Base-by-base conservation (phyloP, 2,888 invertebrate species). In the Ophioninae sp. region DNA sequence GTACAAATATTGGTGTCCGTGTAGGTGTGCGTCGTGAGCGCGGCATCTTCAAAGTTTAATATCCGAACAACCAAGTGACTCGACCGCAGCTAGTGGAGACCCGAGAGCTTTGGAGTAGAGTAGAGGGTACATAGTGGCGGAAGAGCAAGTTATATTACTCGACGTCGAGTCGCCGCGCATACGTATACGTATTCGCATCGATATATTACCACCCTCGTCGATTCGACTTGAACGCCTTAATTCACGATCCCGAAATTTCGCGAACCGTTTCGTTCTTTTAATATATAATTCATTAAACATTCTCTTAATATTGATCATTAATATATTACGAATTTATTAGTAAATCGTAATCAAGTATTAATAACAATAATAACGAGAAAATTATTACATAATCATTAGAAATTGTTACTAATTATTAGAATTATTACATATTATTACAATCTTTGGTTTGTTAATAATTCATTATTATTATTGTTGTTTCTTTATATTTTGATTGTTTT, bases 31-130 rank as follows among this genome's bases (percentile, higher is more conserved):
- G 61, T 77, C 72, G 83, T 37, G 83, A 81, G 79, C 80, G 69
- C 87, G 86, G 88, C 86, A 88, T 88, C 91, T 91, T 91, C 91
- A 91, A 88, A 91, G 89, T 91, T 91, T 91, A 91, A 91, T 91
- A 91, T 91, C 91, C 88, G 90, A 88, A 87, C 86, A 89, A 88
- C 87, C 87, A 87, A 89, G 89, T 89, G 89, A 88, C 88, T 89
- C 87, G 88, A 86, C 87, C 88, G 87, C 79, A 57, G 65, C 80
- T 50, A 77, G 81, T 81, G 69, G 74, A 80, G 83, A 65, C 73
- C 74, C 44, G 65, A 79, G 41, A 65, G 44, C 70, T 72, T 41
- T 50, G 39, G 65, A 68, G 79, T 74, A 64, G 65, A 79, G 78
- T 82, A 69, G 37, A 74, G 74, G 70, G 78, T 68, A 77, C 61